phyloP scores from a whole-genome alignment of 2,888 invertebrate species.

The Buathra laborator region DNA sequence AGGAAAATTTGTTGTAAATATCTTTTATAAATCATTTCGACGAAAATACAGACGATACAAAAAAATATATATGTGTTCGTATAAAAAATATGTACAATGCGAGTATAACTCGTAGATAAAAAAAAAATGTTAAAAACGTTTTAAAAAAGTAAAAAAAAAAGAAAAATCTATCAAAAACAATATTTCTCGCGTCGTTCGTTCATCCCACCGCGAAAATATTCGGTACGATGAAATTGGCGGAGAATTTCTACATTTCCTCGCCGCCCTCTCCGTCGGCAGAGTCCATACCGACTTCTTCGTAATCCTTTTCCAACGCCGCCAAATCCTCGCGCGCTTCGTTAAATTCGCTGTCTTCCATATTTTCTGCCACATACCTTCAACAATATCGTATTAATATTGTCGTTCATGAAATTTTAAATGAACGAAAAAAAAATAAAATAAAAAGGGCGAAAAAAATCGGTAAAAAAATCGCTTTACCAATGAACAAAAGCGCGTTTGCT shows the following conservation, averaged over 20 bases:
- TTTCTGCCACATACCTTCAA: constrained; percentile 77
- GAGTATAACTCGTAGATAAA: constrained; percentile 11
- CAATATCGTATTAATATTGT: background rate
- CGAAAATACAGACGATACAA: constrained; percentile 28
- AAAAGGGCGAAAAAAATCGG: background rate
- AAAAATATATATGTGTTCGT: constrained; percentile 30
- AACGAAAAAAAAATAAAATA: constrained; percentile 12
- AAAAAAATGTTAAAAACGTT: background rate
- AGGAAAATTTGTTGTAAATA: background rate
- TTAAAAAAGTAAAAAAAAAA: constrained; percentile 28
- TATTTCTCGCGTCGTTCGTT: constrained; percentile 47
- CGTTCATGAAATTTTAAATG: too few species aligned
- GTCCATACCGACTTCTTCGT: constrained; percentile 95
- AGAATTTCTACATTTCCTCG: constrained; percentile 86
- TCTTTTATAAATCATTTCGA: constrained; percentile 3
- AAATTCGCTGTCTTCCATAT: constrained; percentile 80
- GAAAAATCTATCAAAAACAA: background rate
- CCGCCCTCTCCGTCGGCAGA: constrained; percentile 93
- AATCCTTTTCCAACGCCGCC: constrained; percentile 94
- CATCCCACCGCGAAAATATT: constrained; percentile 51
- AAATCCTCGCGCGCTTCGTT: constrained; percentile 86
- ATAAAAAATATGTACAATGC: constrained; percentile 30
- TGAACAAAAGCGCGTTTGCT: constrained; percentile 89
- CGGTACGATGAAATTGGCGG: background rate
- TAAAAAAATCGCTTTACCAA: constrained; percentile 85